Evolutionary conservation across 1,140 invertebrate genomes (phyloP), one percentile per base, ranked within the genome.

Genomic region (Macrostomum lignano): DNA sequence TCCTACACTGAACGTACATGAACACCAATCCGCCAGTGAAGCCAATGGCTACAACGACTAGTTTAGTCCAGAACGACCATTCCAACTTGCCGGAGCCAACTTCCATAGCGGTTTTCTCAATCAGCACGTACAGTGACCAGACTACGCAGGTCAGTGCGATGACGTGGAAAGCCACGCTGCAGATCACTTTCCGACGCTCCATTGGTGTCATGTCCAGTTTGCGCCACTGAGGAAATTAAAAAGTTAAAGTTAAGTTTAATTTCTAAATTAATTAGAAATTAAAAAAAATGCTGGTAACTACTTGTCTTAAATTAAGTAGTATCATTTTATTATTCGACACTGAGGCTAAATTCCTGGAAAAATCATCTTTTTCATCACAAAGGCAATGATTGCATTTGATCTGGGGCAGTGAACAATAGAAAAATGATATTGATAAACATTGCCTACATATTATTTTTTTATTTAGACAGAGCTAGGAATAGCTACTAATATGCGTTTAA

Each of bases 41-140:
- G 25, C 81, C 81, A 33, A 88, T 81, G 20, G 77, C 76, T n/a
- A 88, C 77, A 33, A 86, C 79, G 32, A 86, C 74, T 36, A 91
- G 58, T 60, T 88, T 91, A 36, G 78, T 86, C 81, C 81, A 91
- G 52, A 88, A 88, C 20, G 79, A 77, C 82, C 82, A 91, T 42
- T 81, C 77, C 60, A 71, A 47, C 49, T 52, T 52, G 3, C 60
- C 61, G 15, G 39, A 64, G 44, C 72, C 67, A 20, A 84, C 73
- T 56, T 88, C 81, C 46, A 82, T 74, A 6, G 78, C 73, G 2
- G 78, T 79, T 21, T 78, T 64, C 57, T 88, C 78, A 41, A 91
- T 84, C 26, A 93, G 69, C 36, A 88, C 79, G 56, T 84, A 88
- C 22, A 91, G 62, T 1, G 78, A 86, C 82, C 81, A 91, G 46